Base-by-base conservation (phyloP, 2,888 invertebrate genomes). In the Philereme transversata region DNA sequence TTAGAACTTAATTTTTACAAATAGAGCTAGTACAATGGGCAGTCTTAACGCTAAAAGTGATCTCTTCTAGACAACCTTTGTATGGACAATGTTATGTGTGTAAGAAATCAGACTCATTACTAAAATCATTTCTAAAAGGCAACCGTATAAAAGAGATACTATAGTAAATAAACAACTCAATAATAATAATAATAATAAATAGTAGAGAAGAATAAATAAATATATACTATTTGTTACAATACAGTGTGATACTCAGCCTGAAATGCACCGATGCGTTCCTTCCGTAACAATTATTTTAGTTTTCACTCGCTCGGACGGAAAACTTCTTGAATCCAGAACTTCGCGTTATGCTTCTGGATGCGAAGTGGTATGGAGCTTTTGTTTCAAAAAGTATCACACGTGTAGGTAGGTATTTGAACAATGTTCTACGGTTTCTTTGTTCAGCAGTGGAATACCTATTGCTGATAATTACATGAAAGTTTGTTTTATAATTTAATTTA, bases 251-350 rank as follows among this genome's bases (percentile, higher is more conserved):
- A 40, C 3, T 58, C 59, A 49, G 44, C 53, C 64, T 11, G 61
- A 57, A 75, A 73, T 75, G 78, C 81, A 81, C 65, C 74, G 78
- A 73, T 79, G 81, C 80, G 78, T 82, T 78, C 67, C 68, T 68
- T 76, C 76, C 80, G 73, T 64, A 73, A 73, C 82, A 83, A 83
- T 86, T 85, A 83, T 83, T 81, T 78, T 75, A 85, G 81, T 84
- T 84, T 82, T 82, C 79, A 82, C 75, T 80, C 73, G 73, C 72
- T 74, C 69, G 74, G 76, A 76, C 73, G 73, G 76, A 82, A 82
- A 84, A 78, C 77, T 84, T 80, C 72, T 71, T 73, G 75, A 75
- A 77, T 76, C 73, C 70, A 65, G 69, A 58, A 49, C 49, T 59
- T 59, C 9, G 47, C 34, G 51, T 46, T 52, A 50, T 52, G 43